Conservation (phyloP, 2,113 vertebrate genomes). For the Tragulus kanchil region DNA sequence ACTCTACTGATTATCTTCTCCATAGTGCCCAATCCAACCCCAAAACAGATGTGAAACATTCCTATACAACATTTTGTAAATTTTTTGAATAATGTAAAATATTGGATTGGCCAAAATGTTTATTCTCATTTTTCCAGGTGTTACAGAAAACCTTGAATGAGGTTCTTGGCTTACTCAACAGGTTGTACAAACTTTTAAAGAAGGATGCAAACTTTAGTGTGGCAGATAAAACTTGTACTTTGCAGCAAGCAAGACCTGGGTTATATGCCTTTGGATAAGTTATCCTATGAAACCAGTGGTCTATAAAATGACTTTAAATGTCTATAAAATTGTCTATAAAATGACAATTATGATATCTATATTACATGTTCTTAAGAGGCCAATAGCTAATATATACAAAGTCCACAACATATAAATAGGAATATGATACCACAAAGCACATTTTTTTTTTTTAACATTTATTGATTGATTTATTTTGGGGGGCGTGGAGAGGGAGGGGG, state of each 20-base stretch:
- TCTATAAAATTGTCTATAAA: conserved; percentile 43
- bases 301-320: no score
- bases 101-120: not conserved
- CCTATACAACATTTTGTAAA: not conserved
- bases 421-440: not conserved
- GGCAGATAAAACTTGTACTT: not conserved
- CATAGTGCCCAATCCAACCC: not conserved
- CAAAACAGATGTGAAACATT: not conserved
- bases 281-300: not conserved
- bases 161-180: not conserved
- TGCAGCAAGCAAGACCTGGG: not conserved
- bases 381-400: not conserved
- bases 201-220: not conserved
- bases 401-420: not conserved
- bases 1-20: not conserved
- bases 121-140: not conserved
- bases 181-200: conserved; percentile 12
- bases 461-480: no score
- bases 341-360: not conserved
- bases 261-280: not conserved
- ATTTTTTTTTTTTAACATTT: no score
- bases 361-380: not conserved
- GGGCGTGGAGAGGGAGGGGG: no score
- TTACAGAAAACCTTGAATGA: not conserved
- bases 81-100: not conserved